These are phyloP conservation scores for Sycobia sp. DNA, from an alignment of 1,140 invertebrate species.

Conservation along the genomic window DNA sequence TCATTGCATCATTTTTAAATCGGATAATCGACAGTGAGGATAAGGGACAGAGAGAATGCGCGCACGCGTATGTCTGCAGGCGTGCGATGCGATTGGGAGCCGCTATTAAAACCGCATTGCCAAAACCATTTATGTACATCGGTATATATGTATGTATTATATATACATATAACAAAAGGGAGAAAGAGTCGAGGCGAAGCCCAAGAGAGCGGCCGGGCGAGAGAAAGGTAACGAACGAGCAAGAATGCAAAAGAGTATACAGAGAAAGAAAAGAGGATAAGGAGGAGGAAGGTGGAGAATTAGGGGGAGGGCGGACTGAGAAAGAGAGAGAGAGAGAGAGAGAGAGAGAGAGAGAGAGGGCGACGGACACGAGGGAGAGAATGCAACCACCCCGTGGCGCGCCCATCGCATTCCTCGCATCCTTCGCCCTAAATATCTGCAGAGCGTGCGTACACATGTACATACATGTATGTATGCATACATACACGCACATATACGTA, in stretches of 20 bases:
- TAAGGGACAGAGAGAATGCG: not conserved
- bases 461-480: not conserved
- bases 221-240: not conserved
- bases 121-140: no score
- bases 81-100: not conserved
- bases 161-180: no score
- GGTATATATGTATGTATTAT: no score
- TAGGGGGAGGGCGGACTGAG: not conserved
- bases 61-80: not conserved
- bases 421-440: slow-evolving; percentile 34
- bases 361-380: slow-evolving; percentile 23
- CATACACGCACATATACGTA: not conserved
- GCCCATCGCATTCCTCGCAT: slow-evolving; percentile 55
- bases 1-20: no score
- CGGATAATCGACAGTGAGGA: no score
- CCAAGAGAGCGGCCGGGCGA: not conserved
- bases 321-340: not conserved
- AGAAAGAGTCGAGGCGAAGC: no score
- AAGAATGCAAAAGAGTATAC: slow-evolving; percentile 13
- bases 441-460: no score
- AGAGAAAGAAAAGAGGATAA: not conserved
- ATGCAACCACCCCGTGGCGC: slow-evolving; percentile 44
- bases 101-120: no score
- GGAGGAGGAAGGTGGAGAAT: not conserved
- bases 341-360: slow-evolving; percentile 1